These are phyloP conservation scores for Musca vetustissima DNA, from an alignment of 1,140 invertebrate genomes.

Conservation along the genomic window DNA sequence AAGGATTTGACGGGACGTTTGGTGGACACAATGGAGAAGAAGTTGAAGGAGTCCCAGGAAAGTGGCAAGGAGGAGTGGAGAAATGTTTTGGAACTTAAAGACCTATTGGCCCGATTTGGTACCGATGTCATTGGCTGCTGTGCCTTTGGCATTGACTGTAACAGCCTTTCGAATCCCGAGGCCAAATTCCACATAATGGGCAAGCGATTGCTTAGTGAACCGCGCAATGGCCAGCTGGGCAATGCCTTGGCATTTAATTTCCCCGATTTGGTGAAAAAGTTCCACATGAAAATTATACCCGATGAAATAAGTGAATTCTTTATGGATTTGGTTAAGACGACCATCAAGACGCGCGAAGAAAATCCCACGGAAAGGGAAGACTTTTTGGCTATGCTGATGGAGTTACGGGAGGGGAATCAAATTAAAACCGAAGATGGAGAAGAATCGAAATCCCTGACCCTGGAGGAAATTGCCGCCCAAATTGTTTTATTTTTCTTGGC, in stretches of 20 bases:
- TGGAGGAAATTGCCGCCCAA: too few relatives aligned
- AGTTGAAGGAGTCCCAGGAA: conserved; percentile 11
- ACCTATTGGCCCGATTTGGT: conserved; percentile 48
- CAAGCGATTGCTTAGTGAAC: too few relatives aligned
- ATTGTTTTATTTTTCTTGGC: conserved; percentile 61
- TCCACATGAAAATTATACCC: conserved; percentile 48
- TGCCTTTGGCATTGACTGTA: conserved; percentile 66
- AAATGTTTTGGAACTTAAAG: conserved; percentile 38
- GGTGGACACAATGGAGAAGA: conserved; percentile 4
- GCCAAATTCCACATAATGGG: conserved; percentile 59
- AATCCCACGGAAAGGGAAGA: conserved; percentile 59
- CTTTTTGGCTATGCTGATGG: conserved; percentile 60
- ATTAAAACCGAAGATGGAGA: conserved; percentile 51
- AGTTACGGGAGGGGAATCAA: conserved; percentile 57
- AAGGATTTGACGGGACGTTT: conserved; percentile 11
- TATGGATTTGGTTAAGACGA: conserved; percentile 56
- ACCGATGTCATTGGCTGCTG: conserved; percentile 62
- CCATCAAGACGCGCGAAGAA: conserved; percentile 57
- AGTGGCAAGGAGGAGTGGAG: too few relatives aligned
- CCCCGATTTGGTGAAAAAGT: conserved; percentile 33
- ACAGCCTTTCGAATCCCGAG: conserved; percentile 58
- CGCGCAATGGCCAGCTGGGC: conserved; percentile 20
- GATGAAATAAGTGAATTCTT: conserved; percentile 60
- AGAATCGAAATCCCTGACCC: too few relatives aligned
- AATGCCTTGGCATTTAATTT: conserved; percentile 32